Base-by-base conservation (phyloP, 2,113 vertebrate species). In the Sialia sialis region DNA sequence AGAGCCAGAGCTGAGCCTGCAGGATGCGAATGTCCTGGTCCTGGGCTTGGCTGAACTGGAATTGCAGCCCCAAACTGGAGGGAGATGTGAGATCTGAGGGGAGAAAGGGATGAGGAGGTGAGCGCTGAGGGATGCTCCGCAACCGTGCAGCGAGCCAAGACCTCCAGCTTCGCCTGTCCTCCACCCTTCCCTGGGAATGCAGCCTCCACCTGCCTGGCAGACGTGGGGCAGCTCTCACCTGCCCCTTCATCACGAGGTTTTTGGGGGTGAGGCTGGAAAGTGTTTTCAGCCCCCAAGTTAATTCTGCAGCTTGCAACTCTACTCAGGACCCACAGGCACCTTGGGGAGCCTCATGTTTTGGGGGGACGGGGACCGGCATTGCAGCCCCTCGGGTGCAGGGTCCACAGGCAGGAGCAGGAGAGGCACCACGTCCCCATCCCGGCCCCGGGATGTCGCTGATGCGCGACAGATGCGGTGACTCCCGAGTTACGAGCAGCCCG, bases 1-100 rank as follows among this genome's bases (percentile, higher is more conserved):
- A 98, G 74, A 99, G 96, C 99, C 99, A 99, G 54, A 99, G 97
- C 29, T 98, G 98, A 18, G 98, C 98, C 93, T 98, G 98, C 54
- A 99, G 97, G 58, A 99, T 97, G 70, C 97, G 98, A 16, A 98
- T 15, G 56, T 97, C 98, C 64, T 96, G 98, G 44, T 98, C 98
- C 36, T 85, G 97, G 3, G 98, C 94, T 36, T 96, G 98, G 59
- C 98, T 97, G 94, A 99, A 98, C 97, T 98, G 98, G 98, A 99
- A 99, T 32, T 72, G 97, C 78, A 99, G 97, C 74, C 95, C 94
- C 59, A 98, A 88, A 66, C 58, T 86, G 17, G 96, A 95, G 73
- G 49, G 87, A 60, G 93, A 86, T 2, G 73, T 44, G 72, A 90
- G n/a, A 92, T 96, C 97, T 98, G 98, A 96, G 46, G 75, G 54